Evolutionary conservation across 2,113 vertebrate genomes (phyloP).

Genomic region (Acrocephalus kingi): DNA sequence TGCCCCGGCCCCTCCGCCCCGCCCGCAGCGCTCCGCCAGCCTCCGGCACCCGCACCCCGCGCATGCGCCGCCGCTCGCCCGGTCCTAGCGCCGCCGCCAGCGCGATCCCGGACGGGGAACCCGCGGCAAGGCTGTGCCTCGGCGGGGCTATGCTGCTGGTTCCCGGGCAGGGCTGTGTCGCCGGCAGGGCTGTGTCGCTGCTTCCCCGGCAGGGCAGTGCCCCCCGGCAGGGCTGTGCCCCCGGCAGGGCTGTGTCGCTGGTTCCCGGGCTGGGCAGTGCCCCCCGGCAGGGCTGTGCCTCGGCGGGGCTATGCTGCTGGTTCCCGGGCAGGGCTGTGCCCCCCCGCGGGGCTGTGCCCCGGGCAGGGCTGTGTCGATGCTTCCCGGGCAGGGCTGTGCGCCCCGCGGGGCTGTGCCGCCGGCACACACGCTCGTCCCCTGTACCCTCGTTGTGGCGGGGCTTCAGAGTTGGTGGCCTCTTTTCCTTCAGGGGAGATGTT

Average conservation of each 20-base stretch:
- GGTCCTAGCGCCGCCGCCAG: constrained; percentile 18
- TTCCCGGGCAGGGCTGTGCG: background rate
- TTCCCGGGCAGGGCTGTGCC: background rate
- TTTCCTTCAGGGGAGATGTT: background rate
- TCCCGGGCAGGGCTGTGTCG: background rate
- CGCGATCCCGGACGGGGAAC: background rate
- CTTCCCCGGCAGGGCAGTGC: background rate
- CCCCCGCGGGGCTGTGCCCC: no score
- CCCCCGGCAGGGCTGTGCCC: no score
- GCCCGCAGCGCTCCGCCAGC: constrained; percentile 5
- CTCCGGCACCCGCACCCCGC: constrained; percentile 25
- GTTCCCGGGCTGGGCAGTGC: background rate
- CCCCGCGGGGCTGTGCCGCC: accelerated
- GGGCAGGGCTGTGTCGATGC: no score
- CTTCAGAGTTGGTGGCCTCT: no score
- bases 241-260: no score
- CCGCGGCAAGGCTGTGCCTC: background rate
- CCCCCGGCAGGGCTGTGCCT: background rate
- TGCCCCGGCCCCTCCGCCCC: background rate
- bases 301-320: background rate
- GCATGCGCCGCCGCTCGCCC: constrained; percentile 67
- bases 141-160: background rate
- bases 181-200: no score
- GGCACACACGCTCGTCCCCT: background rate
- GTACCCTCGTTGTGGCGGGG: no score